Base-by-base conservation (phyloP, 2,797 vertebrate genomes). In the Chromis chromis region DNA sequence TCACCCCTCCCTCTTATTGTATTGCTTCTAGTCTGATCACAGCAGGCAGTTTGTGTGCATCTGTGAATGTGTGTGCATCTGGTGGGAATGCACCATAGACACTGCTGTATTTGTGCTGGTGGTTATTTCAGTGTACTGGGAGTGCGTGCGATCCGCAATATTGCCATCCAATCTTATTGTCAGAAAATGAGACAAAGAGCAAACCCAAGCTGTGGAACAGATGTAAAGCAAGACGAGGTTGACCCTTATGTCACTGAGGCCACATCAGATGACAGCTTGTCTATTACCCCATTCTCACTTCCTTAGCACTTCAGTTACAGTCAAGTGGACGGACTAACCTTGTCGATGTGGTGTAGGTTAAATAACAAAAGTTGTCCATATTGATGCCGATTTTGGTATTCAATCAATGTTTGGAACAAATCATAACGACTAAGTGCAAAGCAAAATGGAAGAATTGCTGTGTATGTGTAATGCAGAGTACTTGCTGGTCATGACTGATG, bases 221-320 rank as follows among this genome's bases (percentile, higher is more conserved):
- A 74, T 75, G 62, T 87, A 81, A 87, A 88, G 60, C 65, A 75
- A 80, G 78, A 80, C 76, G 11, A 65, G 79, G n/a, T 62, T 89
- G 79, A 87, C 76, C 83, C 66, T 19, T 22, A 14, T 76, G 75
- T 82, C 79, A 74, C 56, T 1, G 42, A 74, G 80, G 67, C 63
- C 68, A 68, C 50, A 49, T 65, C 46, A 57, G 52, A 79, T 78
- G 66, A 69, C 65, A 75, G 68, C 63, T 31, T 79, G 65, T 79
- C 64, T 66, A 48, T 82, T 74, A 70, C 13, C 25, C 46, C 5
- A 3, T 69, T 21, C 22, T 75, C 53, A 62, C 54, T 71, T 52
- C 31, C 12, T 52, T 21, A 13, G 19, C 40, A 27, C 65, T 39
- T 82, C 75, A 86, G 50, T 78, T 81, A 74, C 53, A 66, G 50